Evolutionary conservation across 2,113 vertebrate species (phyloP).

Genomic region (Hyperopisus bebe): DNA sequence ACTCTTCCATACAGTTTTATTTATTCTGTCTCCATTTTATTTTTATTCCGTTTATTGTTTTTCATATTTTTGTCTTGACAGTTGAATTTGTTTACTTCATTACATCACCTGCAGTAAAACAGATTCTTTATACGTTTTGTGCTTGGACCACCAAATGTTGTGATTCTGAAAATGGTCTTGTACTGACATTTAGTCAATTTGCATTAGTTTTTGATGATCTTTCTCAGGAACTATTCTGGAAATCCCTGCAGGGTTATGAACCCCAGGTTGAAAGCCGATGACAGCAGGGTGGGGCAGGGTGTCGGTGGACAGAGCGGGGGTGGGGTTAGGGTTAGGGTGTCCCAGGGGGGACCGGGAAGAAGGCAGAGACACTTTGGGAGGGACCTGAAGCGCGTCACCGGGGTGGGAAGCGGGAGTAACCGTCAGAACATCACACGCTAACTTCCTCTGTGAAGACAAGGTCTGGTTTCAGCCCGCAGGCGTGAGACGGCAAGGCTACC

Average conservation of each 20-base stretch:
- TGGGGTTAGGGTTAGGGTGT: neutral
- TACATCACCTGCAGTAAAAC: neutral
- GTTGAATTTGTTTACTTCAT: neutral
- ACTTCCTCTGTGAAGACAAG: neutral
- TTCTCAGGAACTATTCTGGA: neutral
- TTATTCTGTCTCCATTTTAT: neutral
- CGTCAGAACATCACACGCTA: neutral
- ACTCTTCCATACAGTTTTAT: no score
- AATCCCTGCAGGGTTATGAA: neutral
- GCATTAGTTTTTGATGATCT: neutral
- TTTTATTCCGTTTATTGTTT: neutral
- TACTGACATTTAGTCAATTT: neutral
- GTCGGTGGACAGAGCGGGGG: neutral
- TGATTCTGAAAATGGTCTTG: neutral
- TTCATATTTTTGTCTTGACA: neutral
- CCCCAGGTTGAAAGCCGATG: neutral
- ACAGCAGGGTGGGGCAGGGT: neutral
- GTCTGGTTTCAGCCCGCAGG: neutral
- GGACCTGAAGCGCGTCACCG: neutral
- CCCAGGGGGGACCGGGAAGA: neutral
- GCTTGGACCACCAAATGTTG: neutral
- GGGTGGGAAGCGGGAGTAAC: neutral
- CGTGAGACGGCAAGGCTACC: neutral
- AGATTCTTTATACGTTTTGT: neutral
- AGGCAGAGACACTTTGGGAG: neutral